Conservation (phyloP, 2,888 invertebrate species). For the Erebia palarica region DNA sequence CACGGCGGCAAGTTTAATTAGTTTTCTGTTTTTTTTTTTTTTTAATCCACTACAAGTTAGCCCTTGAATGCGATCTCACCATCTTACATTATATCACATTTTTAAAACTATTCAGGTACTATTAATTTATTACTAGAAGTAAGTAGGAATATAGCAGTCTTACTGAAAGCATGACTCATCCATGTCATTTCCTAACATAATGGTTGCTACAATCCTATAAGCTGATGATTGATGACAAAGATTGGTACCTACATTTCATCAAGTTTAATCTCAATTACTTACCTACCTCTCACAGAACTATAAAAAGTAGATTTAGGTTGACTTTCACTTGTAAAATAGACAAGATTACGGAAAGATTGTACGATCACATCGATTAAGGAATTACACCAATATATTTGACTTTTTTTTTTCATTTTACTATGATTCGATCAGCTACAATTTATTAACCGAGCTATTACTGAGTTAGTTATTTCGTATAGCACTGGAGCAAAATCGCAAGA, state of each 20-base stretch:
- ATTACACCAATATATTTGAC: not conserved
- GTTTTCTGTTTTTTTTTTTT: no score
- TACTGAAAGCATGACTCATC: not conserved
- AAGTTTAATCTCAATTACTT: slow-evolving; percentile 1
- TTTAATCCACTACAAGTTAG: no score
- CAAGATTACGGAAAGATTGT: not conserved
- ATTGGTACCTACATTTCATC: not conserved
- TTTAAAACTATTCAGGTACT: no score
- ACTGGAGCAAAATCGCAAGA: no score
- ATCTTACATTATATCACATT: no score
- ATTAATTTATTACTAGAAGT: not conserved
- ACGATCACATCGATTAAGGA: not conserved
- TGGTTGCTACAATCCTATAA: not conserved
- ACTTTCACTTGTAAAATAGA: slow-evolving; percentile 6
- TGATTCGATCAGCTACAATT: not conserved
- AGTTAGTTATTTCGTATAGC: no score
- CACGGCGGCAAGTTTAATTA: no score
- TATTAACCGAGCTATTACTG: not conserved
- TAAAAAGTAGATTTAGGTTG: slow-evolving; percentile 11
- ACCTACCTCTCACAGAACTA: slow-evolving; percentile 7
- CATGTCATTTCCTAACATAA: not conserved
- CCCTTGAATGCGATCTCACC: no score
- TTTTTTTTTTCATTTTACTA: not conserved
- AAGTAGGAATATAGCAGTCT: not conserved
- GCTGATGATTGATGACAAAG: slow-evolving; percentile 10